phyloP scores from a whole-genome alignment of 2,797 vertebrate genomes.

The Sebastes hopkinsi region DNA sequence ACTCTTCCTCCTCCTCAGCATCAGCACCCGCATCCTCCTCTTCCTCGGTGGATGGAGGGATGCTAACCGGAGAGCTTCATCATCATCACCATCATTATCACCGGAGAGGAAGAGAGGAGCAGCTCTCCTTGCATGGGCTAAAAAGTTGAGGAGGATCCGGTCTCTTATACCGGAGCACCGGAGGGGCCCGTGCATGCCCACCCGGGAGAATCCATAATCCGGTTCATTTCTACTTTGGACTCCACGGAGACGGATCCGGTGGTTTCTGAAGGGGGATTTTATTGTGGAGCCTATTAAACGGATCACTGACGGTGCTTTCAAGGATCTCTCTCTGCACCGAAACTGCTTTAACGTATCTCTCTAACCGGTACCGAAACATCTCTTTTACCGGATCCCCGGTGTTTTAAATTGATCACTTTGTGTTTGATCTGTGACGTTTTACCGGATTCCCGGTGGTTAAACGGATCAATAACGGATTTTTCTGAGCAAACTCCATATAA shows the following conservation, averaged over 20 bases:
- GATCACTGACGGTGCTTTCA: conserved; percentile 14
- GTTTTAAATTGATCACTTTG: not conserved
- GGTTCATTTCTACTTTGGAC: conserved; percentile 1
- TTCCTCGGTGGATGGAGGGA: not conserved
- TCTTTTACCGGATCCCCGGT: not conserved
- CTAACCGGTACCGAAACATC: not conserved
- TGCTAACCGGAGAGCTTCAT: not conserved
- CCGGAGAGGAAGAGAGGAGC: not conserved
- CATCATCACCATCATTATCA: not conserved
- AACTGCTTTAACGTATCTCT: not conserved
- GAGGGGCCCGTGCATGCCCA: conserved; percentile 5
- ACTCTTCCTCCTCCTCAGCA: conserved; percentile 34
- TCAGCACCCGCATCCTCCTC: not conserved
- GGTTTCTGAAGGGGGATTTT: not conserved
- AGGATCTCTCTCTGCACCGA: not conserved
- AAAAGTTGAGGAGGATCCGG: conserved; percentile 67
- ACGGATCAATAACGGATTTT: not conserved
- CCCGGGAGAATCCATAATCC: conserved; percentile 25
- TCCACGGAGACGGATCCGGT: conserved; percentile 13
- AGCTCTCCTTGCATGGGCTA: conserved; percentile 19
- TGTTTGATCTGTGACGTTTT: not conserved
- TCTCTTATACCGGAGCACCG: conserved; percentile 12
- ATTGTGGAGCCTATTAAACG: not conserved
- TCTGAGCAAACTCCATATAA: not conserved
- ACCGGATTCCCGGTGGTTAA: not conserved